Percentiles rank a stretch among this genome's conserved stretches.
These are phyloP conservation scores for Lissocephala sabroskyi DNA, from an alignment of 2,888 invertebrate species.

Conservation along the genomic window DNA sequence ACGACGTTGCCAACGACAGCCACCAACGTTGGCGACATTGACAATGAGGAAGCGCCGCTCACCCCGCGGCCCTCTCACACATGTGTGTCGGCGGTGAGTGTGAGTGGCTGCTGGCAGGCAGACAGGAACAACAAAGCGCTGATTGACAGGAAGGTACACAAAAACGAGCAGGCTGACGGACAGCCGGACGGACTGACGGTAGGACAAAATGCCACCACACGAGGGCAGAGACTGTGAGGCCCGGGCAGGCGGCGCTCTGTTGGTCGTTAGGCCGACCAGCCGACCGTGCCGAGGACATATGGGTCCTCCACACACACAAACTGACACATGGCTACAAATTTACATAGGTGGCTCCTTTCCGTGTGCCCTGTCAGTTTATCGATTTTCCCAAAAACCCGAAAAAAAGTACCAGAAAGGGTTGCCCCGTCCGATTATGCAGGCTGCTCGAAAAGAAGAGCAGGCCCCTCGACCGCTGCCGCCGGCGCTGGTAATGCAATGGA, in stretches of 20 bases:
- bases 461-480: too few relatives aligned
- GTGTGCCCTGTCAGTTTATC: too few relatives aligned
- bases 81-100: conserved; percentile 3
- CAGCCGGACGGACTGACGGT: conserved; percentile 12
- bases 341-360: too few relatives aligned
- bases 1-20: conserved; percentile 19
- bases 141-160: conserved; percentile 50
- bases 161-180: conserved; percentile 11
- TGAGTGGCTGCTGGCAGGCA: conserved; percentile 45
- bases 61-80: not conserved
- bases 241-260: conserved; percentile 13
- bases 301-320: conserved; percentile 17
- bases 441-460: too few relatives aligned
- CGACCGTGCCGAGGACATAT: conserved; percentile 52
- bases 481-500: too few relatives aligned
- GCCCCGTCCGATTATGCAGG: too few relatives aligned
- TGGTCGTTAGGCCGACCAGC: conserved; percentile 53
- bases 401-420: too few relatives aligned
- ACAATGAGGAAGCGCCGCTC: too few relatives aligned
- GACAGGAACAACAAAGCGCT: conserved; percentile 50
- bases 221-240: conserved; percentile 8
- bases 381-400: too few relatives aligned
- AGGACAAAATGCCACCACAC: conserved; percentile 28
- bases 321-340: too few relatives aligned
- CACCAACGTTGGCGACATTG: conserved; percentile 35